phyloP scores from a whole-genome alignment of 2,113 vertebrate species.

The Rhinoderma darwinii region DNA sequence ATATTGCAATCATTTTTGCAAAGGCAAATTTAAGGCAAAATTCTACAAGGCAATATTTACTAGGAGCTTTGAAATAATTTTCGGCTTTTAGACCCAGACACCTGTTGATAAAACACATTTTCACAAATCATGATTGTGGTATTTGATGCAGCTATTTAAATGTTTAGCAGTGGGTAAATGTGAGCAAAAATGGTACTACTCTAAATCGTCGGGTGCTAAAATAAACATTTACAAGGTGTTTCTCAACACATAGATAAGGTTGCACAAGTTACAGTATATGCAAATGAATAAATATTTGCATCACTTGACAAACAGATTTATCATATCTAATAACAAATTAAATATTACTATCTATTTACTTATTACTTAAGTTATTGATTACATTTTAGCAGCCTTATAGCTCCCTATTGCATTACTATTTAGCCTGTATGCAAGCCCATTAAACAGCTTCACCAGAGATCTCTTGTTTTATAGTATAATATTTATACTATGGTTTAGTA shows the following conservation, averaged over 20 bases:
- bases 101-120: constrained; percentile 55
- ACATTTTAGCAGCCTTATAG: constrained; percentile 18
- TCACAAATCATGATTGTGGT: constrained; percentile 26
- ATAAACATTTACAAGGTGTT: constrained; percentile 15
- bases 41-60: constrained; percentile 6
- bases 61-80: constrained; percentile 23
- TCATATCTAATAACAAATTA: too few relatives aligned
- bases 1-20: constrained; percentile 34
- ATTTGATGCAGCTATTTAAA: constrained; percentile 49
- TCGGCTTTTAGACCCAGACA: constrained; percentile 16
- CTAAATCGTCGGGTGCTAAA: background rate
- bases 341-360: too few relatives aligned
- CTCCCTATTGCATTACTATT: constrained; percentile 40
- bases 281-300: too few relatives aligned
- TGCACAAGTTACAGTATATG: too few relatives aligned
- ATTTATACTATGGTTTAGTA: too few relatives aligned
- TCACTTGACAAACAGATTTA: too few relatives aligned
- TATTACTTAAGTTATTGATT: constrained; percentile 14
- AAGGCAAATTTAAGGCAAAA: background rate
- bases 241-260: too few relatives aligned
- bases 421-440: constrained; percentile 21
- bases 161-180: constrained; percentile 41
- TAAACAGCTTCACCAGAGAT: background rate
- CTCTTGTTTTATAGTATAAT: too few relatives aligned
- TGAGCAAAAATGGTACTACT: constrained; percentile 34